These are phyloP conservation scores for Puffinus mauretanicus DNA, from an alignment of 2,113 vertebrate species.

Conservation along the genomic window DNA sequence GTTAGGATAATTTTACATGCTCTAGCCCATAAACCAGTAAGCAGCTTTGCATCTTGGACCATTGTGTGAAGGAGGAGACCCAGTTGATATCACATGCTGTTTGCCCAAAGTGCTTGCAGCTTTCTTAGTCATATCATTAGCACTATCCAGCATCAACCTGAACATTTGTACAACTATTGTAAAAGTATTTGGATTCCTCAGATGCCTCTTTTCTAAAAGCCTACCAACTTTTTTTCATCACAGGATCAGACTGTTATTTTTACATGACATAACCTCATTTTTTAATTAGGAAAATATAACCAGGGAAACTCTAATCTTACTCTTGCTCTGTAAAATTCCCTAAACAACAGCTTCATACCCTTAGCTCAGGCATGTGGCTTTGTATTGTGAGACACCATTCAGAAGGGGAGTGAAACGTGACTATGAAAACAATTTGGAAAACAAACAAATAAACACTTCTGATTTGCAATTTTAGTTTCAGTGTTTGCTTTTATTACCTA, in stretches of 20 bases:
- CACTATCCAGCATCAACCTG: not conserved
- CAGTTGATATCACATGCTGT: no score
- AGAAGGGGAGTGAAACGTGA: not conserved
- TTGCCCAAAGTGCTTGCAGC: not conserved
- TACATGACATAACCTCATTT: accelerated
- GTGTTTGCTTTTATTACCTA: not conserved
- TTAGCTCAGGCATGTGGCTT: not conserved
- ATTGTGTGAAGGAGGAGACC: accelerated
- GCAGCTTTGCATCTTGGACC: not conserved
- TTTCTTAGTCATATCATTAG: not conserved
- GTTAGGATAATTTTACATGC: not conserved
- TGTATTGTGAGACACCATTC: not conserved
- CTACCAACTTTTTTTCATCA: not conserved
- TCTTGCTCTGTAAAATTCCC: not conserved
- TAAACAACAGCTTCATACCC: not conserved
- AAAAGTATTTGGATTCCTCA: not conserved
- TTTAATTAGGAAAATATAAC: not conserved
- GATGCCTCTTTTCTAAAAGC: not conserved
- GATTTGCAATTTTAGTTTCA: not conserved
- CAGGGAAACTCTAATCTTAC: not conserved
- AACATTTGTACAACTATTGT: not conserved
- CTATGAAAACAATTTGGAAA: not conserved
- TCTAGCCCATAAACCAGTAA: not conserved
- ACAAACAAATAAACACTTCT: not conserved
- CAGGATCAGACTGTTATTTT: not conserved